These are phyloP conservation scores for Drosophila rellima DNA, from an alignment of 2,888 invertebrate genomes.

Conservation along the genomic window DNA sequence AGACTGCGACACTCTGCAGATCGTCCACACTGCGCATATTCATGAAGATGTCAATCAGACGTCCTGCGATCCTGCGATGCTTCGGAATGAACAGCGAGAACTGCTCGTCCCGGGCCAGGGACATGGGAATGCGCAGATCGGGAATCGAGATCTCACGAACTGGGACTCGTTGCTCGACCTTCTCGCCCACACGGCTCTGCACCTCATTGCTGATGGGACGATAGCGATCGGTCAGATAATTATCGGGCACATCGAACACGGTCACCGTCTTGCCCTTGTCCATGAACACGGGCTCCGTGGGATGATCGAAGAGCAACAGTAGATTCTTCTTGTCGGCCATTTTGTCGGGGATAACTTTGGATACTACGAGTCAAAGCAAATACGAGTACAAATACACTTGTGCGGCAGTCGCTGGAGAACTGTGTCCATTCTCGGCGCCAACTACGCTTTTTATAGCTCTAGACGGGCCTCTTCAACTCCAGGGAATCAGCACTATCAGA, in stretches of 20 bases:
- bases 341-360: background rate
- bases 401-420: conserved; percentile 51
- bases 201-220: conserved; percentile 86
- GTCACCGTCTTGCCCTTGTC: conserved; percentile 89
- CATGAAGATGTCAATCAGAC: conserved; percentile 90
- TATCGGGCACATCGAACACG: conserved; percentile 88
- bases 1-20: conserved; percentile 89
- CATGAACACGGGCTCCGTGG: conserved; percentile 91
- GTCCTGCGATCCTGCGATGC: conserved; percentile 89
- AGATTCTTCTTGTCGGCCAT: conserved; percentile 87
- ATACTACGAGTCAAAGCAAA: background rate
- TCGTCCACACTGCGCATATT: conserved; percentile 91
- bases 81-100: conserved; percentile 91
- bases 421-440: conserved; percentile 40
- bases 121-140: conserved; percentile 88
- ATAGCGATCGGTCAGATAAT: conserved; percentile 88
- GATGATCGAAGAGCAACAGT: conserved; percentile 90
- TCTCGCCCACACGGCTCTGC: conserved; percentile 87
- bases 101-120: conserved; percentile 88
- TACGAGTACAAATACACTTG: conserved; percentile 15
- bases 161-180: conserved; percentile 86
- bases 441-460: conserved; percentile 59
- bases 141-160: conserved; percentile 89
- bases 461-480: background rate
- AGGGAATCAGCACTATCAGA: conserved; percentile 32